These are phyloP conservation scores for Chelonia mydas DNA, from an alignment of 2,797 vertebrate genomes.

Conservation along the genomic window DNA sequence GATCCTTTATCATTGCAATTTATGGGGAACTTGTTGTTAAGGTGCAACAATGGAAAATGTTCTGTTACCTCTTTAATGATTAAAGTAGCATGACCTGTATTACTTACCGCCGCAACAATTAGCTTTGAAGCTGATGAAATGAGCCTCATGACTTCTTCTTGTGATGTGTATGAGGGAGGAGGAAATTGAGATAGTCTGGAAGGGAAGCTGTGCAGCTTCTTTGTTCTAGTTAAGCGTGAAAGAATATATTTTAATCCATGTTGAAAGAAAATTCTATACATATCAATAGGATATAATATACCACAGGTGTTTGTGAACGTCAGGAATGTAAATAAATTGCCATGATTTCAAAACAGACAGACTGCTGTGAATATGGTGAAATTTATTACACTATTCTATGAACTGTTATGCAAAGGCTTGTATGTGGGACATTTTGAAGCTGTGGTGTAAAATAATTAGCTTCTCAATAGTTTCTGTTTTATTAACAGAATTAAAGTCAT, in stretches of 20 bases:
- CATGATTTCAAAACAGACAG: not conserved
- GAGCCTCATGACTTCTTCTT: conserved; percentile 44
- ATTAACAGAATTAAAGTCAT: not conserved
- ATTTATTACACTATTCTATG: not conserved
- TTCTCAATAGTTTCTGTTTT: not conserved
- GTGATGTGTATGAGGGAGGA: conserved; percentile 17
- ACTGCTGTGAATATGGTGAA: not conserved
- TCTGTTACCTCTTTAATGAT: not conserved
- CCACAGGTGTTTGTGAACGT: not conserved
- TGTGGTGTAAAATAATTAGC: not conserved
- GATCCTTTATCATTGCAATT: not conserved
- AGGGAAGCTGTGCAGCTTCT: not conserved
- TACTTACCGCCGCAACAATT: conserved; percentile 52
- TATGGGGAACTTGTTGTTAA: not conserved
- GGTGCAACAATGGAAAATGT: not conserved
- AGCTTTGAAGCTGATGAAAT: conserved; percentile 55
- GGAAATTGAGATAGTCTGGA: not conserved
- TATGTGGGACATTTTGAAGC: not conserved
- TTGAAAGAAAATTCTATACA: not conserved
- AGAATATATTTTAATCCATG: not conserved
- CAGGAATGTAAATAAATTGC: not conserved
- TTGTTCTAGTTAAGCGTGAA: not conserved
- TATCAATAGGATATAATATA: not conserved
- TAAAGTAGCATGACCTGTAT: not conserved
- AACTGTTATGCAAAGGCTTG: not conserved